Evolutionary conservation across 37 sponge, comb jelly and placozoan genomes (phyloP), one percentile per base, ranked within the genome.

Genomic region (Halichondria panicea): DNA sequence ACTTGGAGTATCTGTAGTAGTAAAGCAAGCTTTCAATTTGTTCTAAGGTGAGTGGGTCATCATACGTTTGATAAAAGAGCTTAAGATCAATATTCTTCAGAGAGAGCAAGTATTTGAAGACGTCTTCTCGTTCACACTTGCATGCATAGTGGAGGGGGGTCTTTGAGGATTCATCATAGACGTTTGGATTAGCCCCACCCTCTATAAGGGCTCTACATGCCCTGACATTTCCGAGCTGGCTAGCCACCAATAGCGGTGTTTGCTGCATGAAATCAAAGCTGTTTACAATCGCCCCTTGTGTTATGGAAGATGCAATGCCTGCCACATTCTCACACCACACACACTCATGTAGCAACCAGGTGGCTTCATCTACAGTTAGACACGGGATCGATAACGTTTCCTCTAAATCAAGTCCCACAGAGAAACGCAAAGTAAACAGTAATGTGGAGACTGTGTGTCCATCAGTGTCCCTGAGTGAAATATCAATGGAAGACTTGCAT

Each of bases 121-220:
- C 68, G 19, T 82, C 72, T 31, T 38, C 18, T 13, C 56, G 70
- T 11, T 68, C 63, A 55, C 35, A 36, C 32, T 33, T 30, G 25
- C 61, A 75, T 2, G 88, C 88, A 71, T 77, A 82, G 30, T 76
- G 78, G 4, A 88, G 61, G 34, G 88, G 59, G 18, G 78, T 78
- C 46, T 48, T 82, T 3, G 83, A 68, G 42, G 30, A 33, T 2
- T n/a, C 15, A 40, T 82, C 83, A 15, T 63, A 5, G 6, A 55
- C 35, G 50, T 67, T 43, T 0, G 56, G 57, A 54, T 77, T 66
- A 45, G 88, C 88, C 4, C 83, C 88, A 57, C 22, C 41, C 2
- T 25, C 68, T 6, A 82, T 40, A 27, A 88, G 78, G 36, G 39
- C 39, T 13, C 31, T 27, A 43, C 71, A 76, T 30, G 56, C 35